These are phyloP conservation scores for Tetrapedia diversipes DNA, from an alignment of 2,888 invertebrate species.

Conservation along the genomic window DNA sequence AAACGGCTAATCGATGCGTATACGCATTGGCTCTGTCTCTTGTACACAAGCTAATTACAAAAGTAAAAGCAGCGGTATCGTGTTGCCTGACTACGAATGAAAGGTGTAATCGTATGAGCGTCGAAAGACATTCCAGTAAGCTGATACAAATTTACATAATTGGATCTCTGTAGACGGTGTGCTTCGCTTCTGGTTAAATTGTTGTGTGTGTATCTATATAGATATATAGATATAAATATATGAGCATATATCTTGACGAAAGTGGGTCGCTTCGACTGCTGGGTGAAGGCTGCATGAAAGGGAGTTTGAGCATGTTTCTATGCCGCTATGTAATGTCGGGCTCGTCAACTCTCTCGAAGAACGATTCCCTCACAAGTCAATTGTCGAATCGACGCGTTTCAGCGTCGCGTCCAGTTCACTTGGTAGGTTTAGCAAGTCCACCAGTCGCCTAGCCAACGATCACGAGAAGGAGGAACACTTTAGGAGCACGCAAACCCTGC, in stretches of 20 bases:
- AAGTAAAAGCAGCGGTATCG: constrained; percentile 24
- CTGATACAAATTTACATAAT: constrained; percentile 47
- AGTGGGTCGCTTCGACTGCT: constrained; percentile 47
- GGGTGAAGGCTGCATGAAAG: constrained; percentile 68
- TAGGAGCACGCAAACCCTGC: constrained; percentile 90
- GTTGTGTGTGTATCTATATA: background rate
- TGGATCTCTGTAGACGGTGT: constrained; percentile 17
- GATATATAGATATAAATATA: background rate
- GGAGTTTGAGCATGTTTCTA: constrained; percentile 39
- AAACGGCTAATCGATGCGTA: constrained; percentile 20
- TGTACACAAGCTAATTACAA: constrained; percentile 42
- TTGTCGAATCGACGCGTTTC: constrained; percentile 79
- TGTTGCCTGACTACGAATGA: constrained; percentile 36
- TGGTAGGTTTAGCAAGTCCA: constrained; percentile 92
- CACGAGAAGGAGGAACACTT: constrained; percentile 85
- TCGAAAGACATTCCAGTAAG: constrained; percentile 41
- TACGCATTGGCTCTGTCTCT: constrained; percentile 21
- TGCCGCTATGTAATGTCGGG: constrained; percentile 36
- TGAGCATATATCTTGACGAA: constrained; percentile 25
- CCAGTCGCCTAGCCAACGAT: constrained; percentile 87
- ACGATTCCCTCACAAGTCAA: constrained; percentile 9
- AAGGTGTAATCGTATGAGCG: constrained; percentile 22
- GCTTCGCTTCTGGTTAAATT: constrained; percentile 52
- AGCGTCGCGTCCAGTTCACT: constrained; percentile 89
- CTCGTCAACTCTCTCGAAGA: constrained; percentile 20